phyloP scores from a whole-genome alignment of 2,797 vertebrate species.

The Poeciliopsis gracilis region DNA sequence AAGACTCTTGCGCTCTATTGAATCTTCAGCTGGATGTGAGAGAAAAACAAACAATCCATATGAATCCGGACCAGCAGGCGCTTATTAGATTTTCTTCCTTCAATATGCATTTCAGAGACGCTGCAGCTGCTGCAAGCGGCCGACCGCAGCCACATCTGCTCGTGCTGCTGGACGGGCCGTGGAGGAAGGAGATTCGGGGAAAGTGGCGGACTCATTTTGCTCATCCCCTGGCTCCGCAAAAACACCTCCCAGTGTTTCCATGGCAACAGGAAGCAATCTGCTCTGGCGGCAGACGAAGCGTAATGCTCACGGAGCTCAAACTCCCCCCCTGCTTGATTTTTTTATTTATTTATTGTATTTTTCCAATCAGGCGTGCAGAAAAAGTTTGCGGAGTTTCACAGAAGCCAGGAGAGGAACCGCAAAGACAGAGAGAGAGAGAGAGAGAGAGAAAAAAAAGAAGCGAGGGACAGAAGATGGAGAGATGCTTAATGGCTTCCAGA shows the following conservation, averaged over 20 bases:
- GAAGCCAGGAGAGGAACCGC: background rate
- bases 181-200: constrained; percentile 12
- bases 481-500: constrained; percentile 54
- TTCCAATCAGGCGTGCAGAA: constrained; percentile 27
- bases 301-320: constrained; percentile 45
- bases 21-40: background rate
- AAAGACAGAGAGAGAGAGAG: constrained; percentile 35
- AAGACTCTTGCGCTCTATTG: background rate
- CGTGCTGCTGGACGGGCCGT: constrained; percentile 8
- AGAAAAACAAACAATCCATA: background rate
- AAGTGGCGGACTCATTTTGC: constrained; percentile 40
- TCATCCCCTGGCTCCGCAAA: constrained; percentile 25
- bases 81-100: constrained; percentile 6
- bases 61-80: background rate
- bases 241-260: constrained; percentile 70
- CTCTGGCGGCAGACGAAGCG: constrained; percentile 18
- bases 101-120: background rate
- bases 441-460: background rate
- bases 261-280: constrained; percentile 73
- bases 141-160: constrained; percentile 12
- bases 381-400: constrained; percentile 52
- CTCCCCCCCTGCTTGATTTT: constrained; percentile 55
- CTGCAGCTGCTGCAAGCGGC: constrained; percentile 8
- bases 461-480: constrained; percentile 2
- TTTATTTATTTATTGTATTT: no score